Conservation (phyloP, 2,113 vertebrate genomes). For the Coryphaenoides rupestris region DNA sequence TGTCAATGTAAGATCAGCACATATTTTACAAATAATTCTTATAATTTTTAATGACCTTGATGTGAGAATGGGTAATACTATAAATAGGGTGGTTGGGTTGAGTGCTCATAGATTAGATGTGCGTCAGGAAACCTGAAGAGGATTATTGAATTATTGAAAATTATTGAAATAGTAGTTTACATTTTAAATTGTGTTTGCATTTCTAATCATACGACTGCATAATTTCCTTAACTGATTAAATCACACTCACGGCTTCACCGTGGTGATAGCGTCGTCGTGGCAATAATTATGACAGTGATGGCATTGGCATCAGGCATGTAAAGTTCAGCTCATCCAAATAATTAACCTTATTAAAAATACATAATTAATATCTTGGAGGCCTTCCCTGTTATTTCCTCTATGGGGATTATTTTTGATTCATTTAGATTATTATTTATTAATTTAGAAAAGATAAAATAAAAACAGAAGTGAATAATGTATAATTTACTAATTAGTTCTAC, state of each 20-base stretch:
- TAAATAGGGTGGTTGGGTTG: not conserved
- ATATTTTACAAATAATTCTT: not conserved
- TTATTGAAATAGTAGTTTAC: constrained; percentile 47
- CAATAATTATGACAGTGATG: constrained; percentile 74
- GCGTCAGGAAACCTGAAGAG: constrained; percentile 12
- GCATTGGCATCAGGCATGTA: constrained; percentile 72
- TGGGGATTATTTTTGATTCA: constrained; percentile 14
- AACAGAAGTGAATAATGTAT: constrained; percentile 67
- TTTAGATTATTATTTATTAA: constrained; percentile 23
- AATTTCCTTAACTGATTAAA: constrained; percentile 96
- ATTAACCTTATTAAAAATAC: constrained; percentile 53
- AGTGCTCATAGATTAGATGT: not conserved
- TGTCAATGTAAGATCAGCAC: not conserved
- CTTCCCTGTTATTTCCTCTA: constrained; percentile 10
- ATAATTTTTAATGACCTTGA: not conserved
- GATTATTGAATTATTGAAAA: too few species aligned
- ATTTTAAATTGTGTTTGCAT: constrained; percentile 92
- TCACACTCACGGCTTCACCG: constrained; percentile 80
- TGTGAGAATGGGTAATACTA: not conserved
- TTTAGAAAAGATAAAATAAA: too few species aligned
- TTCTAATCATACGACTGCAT: constrained; percentile 88
- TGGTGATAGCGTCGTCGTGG: constrained; percentile 79
- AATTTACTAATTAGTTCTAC: constrained; percentile 74
- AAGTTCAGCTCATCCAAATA: constrained; percentile 74
- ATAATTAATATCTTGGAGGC: too few species aligned